A percentile compares a stretch with the other conserved stretches of the same genome.
Conservation (phyloP, 2,113 vertebrate species). For the Bagarius yarrelli region DNA sequence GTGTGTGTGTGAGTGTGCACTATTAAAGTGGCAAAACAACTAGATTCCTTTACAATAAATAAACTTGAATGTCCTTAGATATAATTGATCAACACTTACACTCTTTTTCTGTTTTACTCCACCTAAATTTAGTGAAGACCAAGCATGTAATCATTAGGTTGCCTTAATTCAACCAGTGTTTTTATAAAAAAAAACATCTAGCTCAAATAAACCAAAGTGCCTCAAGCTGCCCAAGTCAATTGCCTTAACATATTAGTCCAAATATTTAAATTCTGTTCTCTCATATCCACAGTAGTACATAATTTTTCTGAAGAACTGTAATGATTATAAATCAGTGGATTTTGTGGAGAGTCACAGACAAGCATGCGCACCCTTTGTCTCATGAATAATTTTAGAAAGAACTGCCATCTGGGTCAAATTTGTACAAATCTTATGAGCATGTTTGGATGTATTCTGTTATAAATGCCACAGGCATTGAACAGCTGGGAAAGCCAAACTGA, state of each 20-base stretch:
- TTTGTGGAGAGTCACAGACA: neutral
- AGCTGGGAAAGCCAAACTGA: slow-evolving; percentile 22
- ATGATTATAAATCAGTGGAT: neutral
- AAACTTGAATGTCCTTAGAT: neutral
- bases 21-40: no score
- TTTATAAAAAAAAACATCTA: neutral
- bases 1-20: no score
- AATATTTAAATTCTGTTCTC: neutral
- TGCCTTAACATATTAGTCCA: neutral
- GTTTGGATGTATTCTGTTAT: slow-evolving; percentile 33
- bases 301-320: neutral
- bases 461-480: slow-evolving; percentile 9
- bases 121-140: neutral
- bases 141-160: neutral
- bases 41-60: neutral
- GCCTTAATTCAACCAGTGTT: neutral
- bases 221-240: neutral
- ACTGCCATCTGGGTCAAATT: slow-evolving; percentile 40
- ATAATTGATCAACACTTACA: neutral
- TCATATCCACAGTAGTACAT: neutral
- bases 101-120: no score
- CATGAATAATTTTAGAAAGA: slow-evolving; percentile 3
- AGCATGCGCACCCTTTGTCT: neutral
- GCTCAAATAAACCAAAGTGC: neutral
- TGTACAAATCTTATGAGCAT: slow-evolving; percentile 17